Evolutionary conservation across 2,113 vertebrate species (phyloP), one percentile per base, ranked within the genome.

Genomic region (Actenoides hombroni): DNA sequence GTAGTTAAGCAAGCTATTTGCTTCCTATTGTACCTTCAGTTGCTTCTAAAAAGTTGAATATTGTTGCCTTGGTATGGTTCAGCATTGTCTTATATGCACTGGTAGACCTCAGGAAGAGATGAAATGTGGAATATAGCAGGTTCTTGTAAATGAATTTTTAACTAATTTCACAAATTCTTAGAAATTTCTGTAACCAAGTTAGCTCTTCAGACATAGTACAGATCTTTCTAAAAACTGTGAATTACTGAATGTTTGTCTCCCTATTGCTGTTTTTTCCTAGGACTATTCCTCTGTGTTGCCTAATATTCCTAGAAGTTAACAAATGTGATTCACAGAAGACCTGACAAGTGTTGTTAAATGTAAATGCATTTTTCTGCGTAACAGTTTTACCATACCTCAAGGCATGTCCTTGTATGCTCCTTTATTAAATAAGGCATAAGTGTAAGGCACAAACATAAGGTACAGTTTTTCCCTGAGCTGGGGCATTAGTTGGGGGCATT

Each of bases 401-500:
- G 48, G 13, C 33, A 4, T 42, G 13, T 82, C 31, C 25, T 7
- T 54, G 2, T 75, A 6, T 71, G 7, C 75, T 80, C 9, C 6
- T 0, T 46, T 92, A 13, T 13, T 77, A 14, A 63, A 9, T 78
- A 78, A 70, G 40, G 13, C 46, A 31, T 37, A 37, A 37, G 37
- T 37, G 11, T 78, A 78, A 70, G 40, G 13, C 46, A 31, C 0
- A 5, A 80, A 11, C 10, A 16, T 60, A 68, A 28, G 35, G 6
- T 40, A 24, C 1, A 1, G 13, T 31, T 57, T 13, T 57, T 11
- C 16, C 8, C 5, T 53, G 4, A 3, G 7, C 11, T 69, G 37
- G 9, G 9, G 51, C 18, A 26, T 7, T 65, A 16, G 11, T 70
- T 86, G 39, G 4, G 3, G 17, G 1, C 4, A 11, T 87, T 79